These are phyloP conservation scores for Agonopterix alstromeriana DNA, from an alignment of 2,888 invertebrate species.

Conservation along the genomic window DNA sequence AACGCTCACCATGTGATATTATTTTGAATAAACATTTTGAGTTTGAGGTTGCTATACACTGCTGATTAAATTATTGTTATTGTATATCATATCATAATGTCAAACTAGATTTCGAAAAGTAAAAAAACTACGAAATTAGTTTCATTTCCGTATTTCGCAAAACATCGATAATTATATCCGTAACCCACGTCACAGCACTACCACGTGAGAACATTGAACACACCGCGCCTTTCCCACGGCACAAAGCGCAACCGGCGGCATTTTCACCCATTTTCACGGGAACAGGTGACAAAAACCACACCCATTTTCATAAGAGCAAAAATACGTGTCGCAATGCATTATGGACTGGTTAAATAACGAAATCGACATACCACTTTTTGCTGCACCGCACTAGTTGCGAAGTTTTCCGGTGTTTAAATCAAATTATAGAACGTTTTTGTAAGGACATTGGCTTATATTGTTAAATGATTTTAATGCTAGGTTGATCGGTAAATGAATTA, in stretches of 20 bases:
- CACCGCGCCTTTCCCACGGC: constrained; percentile 49
- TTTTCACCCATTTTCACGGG: constrained; percentile 67
- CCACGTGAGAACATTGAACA: constrained; percentile 31
- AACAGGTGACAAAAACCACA: constrained; percentile 44
- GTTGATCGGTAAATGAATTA: too few species aligned
- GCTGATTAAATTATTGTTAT: too few species aligned
- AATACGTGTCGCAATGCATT: constrained; percentile 35
- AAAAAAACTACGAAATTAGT: too few species aligned
- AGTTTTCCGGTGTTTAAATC: constrained; percentile 11
- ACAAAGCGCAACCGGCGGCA: constrained; percentile 36
- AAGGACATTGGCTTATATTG: background rate
- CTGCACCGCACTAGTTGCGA: constrained; percentile 18
- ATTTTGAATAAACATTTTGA: too few species aligned
- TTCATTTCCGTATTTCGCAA: too few species aligned
- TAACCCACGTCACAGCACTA: too few species aligned
- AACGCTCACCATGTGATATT: too few species aligned
- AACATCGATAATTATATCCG: too few species aligned
- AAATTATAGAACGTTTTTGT: constrained; percentile 2
- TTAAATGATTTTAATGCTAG: too few species aligned
- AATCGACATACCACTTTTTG: constrained; percentile 42
- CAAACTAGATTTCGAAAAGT: too few species aligned
- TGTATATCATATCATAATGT: too few species aligned
- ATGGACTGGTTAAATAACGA: constrained; percentile 32
- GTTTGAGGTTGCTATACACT: too few species aligned
- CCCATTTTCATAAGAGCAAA: constrained; percentile 46